Evolutionary conservation across 2,797 vertebrate species (phyloP), one percentile per base, ranked within the genome.

Genomic region (Loris lydekkerianus): DNA sequence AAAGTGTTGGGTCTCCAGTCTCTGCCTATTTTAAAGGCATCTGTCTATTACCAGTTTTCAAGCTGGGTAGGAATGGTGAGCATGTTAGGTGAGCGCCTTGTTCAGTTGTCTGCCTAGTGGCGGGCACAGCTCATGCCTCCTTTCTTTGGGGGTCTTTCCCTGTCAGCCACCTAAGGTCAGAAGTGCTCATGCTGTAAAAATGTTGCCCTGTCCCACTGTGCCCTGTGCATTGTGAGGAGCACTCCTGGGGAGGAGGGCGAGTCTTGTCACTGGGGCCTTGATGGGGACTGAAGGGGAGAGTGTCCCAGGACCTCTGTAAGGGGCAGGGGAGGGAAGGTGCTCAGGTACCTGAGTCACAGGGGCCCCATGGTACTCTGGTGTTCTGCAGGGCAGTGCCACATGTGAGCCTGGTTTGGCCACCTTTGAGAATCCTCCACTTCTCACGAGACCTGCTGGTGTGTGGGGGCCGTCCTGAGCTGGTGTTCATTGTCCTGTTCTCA

Each of bases 21-120:
- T 31, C n/a, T 77, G 49, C 11, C 0, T 53, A 29, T 72, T 40
- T 34, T 46, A 73, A 25, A 53, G 31, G 60, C 4, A 0, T 29
- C 72, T 90, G 40, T 29, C 34, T 0, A 0, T 65, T 6, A 2
- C 49, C 10, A 1, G 23, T 58, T 17, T 63, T 49, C 29, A 15
- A n/a, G 31, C 2, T 73, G n/a, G 29, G 18, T 5, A 1, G 72
- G 37, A 31, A 60, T 0, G 7, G 37, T 13, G 20, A 6, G 14
- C 0, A 20, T 34, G 4, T 85, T 58, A 1, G 46, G 10, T 20
- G 31, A 31, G 23, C 11, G 0, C 76, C 70, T 76, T 17, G 18
- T 3, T 6, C 3, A 6, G 29, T 10, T 15, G 37, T 10, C 5
- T 3, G 53, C 37, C 18, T 0, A 1, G 7, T 17, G 6, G 34